A percentile compares a stretch with the other conserved stretches of the same genome.
Evolutionary conservation across 1,140 invertebrate species (phyloP).

Genomic region (Drosophila mojavensis): DNA sequence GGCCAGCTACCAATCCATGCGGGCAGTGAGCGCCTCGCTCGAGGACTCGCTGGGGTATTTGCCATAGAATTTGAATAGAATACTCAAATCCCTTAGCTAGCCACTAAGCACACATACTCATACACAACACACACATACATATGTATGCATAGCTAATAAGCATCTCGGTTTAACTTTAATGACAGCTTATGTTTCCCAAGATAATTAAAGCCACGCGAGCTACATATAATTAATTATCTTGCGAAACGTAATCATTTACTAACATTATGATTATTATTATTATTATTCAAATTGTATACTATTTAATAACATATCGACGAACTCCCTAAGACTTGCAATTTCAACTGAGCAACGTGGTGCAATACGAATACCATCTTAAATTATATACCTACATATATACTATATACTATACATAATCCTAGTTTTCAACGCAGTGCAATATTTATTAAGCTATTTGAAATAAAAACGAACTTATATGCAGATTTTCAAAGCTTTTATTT

Average conservation of each 20-base stretch:
- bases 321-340: constrained; percentile 43
- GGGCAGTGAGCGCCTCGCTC: constrained; percentile 77
- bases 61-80: constrained; percentile 71
- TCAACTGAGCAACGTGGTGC: constrained; percentile 50
- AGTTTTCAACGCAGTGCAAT: constrained; percentile 66
- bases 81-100: constrained; percentile 37
- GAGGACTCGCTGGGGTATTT: constrained; percentile 84
- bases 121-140: constrained; percentile 27
- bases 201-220: constrained; percentile 33
- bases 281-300: constrained; percentile 11
- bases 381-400: background rate
- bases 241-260: constrained; percentile 75
- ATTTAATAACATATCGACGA: constrained; percentile 16
- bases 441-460: constrained; percentile 56
- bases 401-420: constrained; percentile 14
- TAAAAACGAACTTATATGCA: constrained; percentile 32
- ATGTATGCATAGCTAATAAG: constrained; percentile 17
- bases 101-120: constrained; percentile 23
- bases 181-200: constrained; percentile 80
- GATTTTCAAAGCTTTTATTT: too few species aligned
- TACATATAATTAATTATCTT: constrained; percentile 51
- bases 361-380: constrained; percentile 65
- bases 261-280: constrained; percentile 5
- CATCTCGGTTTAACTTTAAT: constrained; percentile 21
- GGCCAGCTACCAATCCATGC: constrained; percentile 80